These are phyloP conservation scores for Barypeithes pellucidus DNA, from an alignment of 2,888 invertebrate genomes.

Conservation along the genomic window DNA sequence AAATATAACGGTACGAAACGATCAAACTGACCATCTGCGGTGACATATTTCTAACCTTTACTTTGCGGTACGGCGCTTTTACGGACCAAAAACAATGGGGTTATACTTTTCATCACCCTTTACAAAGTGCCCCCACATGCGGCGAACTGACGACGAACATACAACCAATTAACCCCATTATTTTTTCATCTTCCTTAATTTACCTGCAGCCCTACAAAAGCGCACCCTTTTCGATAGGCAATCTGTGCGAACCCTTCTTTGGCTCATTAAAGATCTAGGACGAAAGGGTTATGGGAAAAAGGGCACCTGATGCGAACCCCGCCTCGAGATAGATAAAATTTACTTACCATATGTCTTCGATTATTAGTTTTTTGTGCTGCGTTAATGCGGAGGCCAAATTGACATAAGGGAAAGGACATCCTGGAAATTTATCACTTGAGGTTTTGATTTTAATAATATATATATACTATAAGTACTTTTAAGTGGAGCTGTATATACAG, in stretches of 20 bases:
- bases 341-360: conserved; percentile 63
- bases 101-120: conserved; percentile 35
- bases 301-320: conserved; percentile 65
- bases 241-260: conserved; percentile 66
- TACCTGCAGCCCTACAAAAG: conserved; percentile 51
- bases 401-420: conserved; percentile 25
- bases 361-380: conserved; percentile 32
- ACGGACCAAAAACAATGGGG: conserved; percentile 32
- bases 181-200: conserved; percentile 53
- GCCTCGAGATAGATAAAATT: conserved; percentile 58
- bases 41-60: conserved; percentile 22
- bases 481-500: too few relatives aligned
- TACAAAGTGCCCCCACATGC: conserved; percentile 41
- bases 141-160: conserved; percentile 41
- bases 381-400: conserved; percentile 22
- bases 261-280: conserved; percentile 66
- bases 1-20: neutral
- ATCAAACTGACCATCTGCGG: conserved; percentile 26
- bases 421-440: conserved; percentile 8
- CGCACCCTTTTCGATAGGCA: conserved; percentile 59
- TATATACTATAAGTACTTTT: too few relatives aligned
- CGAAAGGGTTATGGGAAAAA: conserved; percentile 67
- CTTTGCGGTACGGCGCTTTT: conserved; percentile 10
- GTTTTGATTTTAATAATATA: conserved; percentile 17
- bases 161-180: conserved; percentile 53